Evolutionary conservation across 2,113 vertebrate species (phyloP).

Genomic region (Etheostoma cragini): DNA sequence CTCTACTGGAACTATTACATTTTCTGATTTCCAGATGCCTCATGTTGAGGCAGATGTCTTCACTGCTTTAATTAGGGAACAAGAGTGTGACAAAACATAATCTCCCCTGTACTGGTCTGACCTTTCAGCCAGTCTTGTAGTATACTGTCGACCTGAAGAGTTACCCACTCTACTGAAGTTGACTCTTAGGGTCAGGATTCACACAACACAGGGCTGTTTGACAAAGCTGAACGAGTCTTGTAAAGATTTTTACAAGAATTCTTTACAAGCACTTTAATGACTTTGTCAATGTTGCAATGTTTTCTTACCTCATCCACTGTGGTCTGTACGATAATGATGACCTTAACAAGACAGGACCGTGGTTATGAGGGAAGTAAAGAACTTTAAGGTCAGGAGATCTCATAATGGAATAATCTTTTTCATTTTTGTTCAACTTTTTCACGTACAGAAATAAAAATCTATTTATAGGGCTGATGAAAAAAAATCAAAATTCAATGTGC

Average conservation of each 20-base stretch:
- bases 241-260: slow-evolving; percentile 69
- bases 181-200: slow-evolving; percentile 44
- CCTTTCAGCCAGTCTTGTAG: slow-evolving; percentile 6
- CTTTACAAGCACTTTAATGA: slow-evolving; percentile 76
- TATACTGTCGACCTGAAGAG: slow-evolving; percentile 49
- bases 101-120: not conserved
- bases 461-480: not conserved
- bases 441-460: not conserved
- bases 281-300: slow-evolving; percentile 53
- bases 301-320: slow-evolving; percentile 47
- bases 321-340: slow-evolving; percentile 23
- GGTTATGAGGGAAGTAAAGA: slow-evolving; percentile 13
- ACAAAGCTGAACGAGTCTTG: slow-evolving; percentile 28
- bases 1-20: not conserved
- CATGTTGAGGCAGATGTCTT: not conserved
- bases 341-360: slow-evolving; percentile 35
- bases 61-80: not conserved
- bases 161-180: slow-evolving; percentile 7
- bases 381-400: not conserved
- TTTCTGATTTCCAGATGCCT: not conserved
- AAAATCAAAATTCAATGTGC: not conserved
- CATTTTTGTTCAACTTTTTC: not conserved
- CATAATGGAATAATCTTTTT: not conserved
- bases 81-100: not conserved
- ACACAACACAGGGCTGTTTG: slow-evolving; percentile 1